Evolutionary conservation across 2,113 vertebrate genomes (phyloP), one percentile per base, ranked within the genome.

Genomic region (Mystacornis crossleyi): DNA sequence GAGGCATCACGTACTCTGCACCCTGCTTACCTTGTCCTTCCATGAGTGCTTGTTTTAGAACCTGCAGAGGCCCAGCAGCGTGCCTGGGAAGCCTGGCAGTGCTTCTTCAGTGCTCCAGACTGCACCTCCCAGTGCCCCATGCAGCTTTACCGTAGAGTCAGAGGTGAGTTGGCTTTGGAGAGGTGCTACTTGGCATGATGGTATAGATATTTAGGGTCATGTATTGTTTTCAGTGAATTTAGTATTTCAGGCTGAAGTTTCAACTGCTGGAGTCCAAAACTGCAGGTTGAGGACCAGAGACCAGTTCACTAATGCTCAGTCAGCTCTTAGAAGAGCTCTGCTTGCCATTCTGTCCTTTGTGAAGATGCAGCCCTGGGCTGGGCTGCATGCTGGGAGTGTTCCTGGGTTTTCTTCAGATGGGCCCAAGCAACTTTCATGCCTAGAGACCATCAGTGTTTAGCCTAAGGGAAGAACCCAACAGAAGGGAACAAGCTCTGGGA

Each of bases 231-330:
- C 48, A 61, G 5, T 47, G 16, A 47, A 74, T 3, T 86, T 62
- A n/a, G 23, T 79, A n/a, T 79, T 92, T 91, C 34, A 51, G 47
- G 61, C 38, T 89, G 67, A 84, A 79, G 21, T 84, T 78, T 81
- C 54, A 57, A 10, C 33, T 61, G 18, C 58, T 79, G 3, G 8
- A 70, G 26, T 66, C 18, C 74, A 82, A 74, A 84, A 57, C 36
- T 69, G 31, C 34, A 61, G 48, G 26, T 81, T 91, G 20, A 42
- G 80, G 61, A 86, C 4, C 33, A 38, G 40, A 72, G 16, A 60
- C 26, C 77, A 65, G 10, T 3, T 75, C 36, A 5, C 17, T 66
- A 60, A 18, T 89, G n/a, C 18, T 54, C 28, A 26, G 2, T 60
- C 62, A 83, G 71, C 34, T 93, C 23, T 26, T 45, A 10, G 23